Base-by-base conservation (phyloP, 2,113 vertebrate genomes). In the Rutilus rutilus region DNA sequence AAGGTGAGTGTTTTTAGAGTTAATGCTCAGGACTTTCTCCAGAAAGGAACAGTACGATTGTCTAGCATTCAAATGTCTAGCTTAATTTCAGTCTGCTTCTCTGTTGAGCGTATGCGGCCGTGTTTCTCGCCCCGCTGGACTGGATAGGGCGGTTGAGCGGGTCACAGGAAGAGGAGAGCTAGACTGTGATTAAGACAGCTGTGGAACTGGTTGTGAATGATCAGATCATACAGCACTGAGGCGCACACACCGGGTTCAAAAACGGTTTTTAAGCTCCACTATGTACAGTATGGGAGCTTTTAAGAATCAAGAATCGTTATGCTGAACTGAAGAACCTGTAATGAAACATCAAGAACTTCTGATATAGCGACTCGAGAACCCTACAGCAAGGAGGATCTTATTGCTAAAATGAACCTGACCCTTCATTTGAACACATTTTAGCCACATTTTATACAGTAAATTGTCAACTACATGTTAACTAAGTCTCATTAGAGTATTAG, bases 151-250 rank as follows among this genome's bases (percentile, higher is more conserved):
- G 91, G 94, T 90, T 88, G 86, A 94, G 92, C 93, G 89, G 79
- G 93, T 94, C 93, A 85, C 65, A 78, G 86, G 42, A 69, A 27
- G 79, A 85, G 83, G 33, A 60, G 39, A 84, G 87, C 78, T 27
- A 47, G 73, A 74, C 65, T 73, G 64, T 42, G 65, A 73, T 89
- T 87, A 12, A 50, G 85, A 90, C 69, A 39, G 89, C 87, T 91
- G 93, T 91, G 87, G 88, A 92, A 94, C 94, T 89, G 91, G 94
- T 93, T 93, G 89, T 92, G 89, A 90, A 85, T 84, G 88, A 87
- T 84, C 33, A 73, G 4, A 67, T 75, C 30, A 9, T 50, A 2
- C 71, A 86, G 69, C 77, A 59, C 75, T 83, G 42, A 21, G 84
- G 64, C 86, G 57, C 12, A 87, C 39, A 3, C 33, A 42, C 4